Evolutionary conservation across 2,888 invertebrate species (phyloP).

Genomic region (Cephus sareptanus): DNA sequence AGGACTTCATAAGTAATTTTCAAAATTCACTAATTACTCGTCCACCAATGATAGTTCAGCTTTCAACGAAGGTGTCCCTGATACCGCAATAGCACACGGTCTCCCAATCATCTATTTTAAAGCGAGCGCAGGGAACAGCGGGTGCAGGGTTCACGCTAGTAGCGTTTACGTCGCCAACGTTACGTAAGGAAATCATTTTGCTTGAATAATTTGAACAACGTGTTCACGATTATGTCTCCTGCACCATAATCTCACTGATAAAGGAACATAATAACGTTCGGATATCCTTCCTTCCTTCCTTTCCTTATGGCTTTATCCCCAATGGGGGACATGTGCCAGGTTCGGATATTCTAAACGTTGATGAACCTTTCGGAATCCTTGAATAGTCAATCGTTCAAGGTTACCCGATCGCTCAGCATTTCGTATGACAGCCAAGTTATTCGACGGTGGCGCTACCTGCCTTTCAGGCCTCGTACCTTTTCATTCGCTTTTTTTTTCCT

Average conservation of each 20-base stretch:
- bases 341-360: background rate
- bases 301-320: too few species aligned
- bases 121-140: background rate
- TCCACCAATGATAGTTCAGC: background rate
- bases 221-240: background rate
- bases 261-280: background rate
- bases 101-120: constrained; percentile 3
- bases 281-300: too few species aligned
- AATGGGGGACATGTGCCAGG: too few species aligned
- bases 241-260: background rate
- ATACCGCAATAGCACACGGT: background rate
- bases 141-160: background rate
- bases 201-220: background rate
- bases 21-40: background rate
- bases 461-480: background rate
- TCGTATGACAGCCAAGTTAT: background rate
- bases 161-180: background rate
- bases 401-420: background rate
- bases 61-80: background rate
- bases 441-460: background rate
- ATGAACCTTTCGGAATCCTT: background rate
- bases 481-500: too few species aligned
- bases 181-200: background rate
- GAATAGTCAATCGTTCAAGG: too few species aligned
- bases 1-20: background rate